Evolutionary conservation across 2,888 invertebrate genomes (phyloP).

Genomic region (Acronicta leporina): DNA sequence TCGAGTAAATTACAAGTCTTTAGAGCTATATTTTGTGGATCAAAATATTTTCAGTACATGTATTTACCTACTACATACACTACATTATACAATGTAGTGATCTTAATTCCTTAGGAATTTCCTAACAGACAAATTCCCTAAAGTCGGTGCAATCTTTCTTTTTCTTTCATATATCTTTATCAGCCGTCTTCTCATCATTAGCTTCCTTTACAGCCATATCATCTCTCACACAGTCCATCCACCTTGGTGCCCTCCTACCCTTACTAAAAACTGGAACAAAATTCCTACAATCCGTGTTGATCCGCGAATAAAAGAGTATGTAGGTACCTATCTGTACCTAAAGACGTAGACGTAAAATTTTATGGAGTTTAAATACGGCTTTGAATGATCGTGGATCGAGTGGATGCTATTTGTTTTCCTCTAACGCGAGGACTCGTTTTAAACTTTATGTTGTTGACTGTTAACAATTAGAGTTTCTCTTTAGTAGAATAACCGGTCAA

Average conservation of each 20-base stretch:
- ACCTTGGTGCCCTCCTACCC: no score
- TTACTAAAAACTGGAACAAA: constrained; percentile 6
- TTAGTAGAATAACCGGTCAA: neutral
- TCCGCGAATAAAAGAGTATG: constrained; percentile 35
- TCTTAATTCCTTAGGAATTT: no score
- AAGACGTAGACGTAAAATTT: constrained; percentile 35
- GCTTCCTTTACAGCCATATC: no score
- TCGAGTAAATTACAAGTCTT: neutral
- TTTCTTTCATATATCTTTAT: no score
- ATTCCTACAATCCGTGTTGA: constrained; percentile 12
- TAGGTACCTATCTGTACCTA: constrained; percentile 5
- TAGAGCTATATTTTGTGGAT: no score
- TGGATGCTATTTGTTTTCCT: constrained; percentile 19
- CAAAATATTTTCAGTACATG: no score
- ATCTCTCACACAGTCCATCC: no score
- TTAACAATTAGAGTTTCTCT: constrained; percentile 2
- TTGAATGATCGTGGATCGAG: constrained; percentile 7
- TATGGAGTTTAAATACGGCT: constrained; percentile 24
- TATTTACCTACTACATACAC: no score
- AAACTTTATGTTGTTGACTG: constrained; percentile 6
- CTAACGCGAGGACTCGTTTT: constrained; percentile 3
- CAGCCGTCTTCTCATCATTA: no score
- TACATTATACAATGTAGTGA: no score
- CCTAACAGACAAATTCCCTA: no score
- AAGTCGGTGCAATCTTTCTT: no score